Conservation (phyloP, 2,888 invertebrate species). For the Athalia cordata region DNA sequence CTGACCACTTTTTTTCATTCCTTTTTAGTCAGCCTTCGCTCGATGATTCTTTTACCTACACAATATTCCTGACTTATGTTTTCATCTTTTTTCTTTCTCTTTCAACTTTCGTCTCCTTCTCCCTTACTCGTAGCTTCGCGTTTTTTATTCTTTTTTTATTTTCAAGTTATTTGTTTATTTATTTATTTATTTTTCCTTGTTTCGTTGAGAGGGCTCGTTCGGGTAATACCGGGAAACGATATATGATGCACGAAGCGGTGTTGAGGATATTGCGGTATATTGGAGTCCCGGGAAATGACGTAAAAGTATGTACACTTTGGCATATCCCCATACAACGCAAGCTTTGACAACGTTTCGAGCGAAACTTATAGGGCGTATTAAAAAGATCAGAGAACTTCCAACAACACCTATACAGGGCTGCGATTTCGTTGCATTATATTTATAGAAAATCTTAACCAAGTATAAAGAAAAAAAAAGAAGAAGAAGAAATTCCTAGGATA, state of each 20-base stretch:
- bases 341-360: conserved; percentile 25
- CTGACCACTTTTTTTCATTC: too few relatives aligned
- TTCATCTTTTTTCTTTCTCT: too few relatives aligned
- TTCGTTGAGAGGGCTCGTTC: too few relatives aligned
- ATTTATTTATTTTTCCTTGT: too few relatives aligned
- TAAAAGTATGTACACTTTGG: conserved; percentile 15
- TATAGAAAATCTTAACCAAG: not conserved
- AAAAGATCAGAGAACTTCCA: conserved; percentile 35
- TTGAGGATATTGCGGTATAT: not conserved
- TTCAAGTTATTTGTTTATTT: too few relatives aligned
- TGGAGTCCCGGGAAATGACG: conserved; percentile 19
- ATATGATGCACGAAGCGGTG: not conserved
- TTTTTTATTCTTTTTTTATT: too few relatives aligned
- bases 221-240: conserved; percentile 15
- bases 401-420: not conserved
- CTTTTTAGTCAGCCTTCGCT: too few relatives aligned
- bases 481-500: conserved; percentile 24
- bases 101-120: too few relatives aligned
- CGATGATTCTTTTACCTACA: too few relatives aligned
- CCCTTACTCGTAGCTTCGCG: too few relatives aligned
- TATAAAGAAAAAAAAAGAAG: not conserved
- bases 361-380: conserved; percentile 8
- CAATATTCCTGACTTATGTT: too few relatives aligned
- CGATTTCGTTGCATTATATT: not conserved
- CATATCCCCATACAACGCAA: not conserved